Evolutionary conservation across 2,888 invertebrate genomes (phyloP).

Genomic region (Drosophila cognata): DNA sequence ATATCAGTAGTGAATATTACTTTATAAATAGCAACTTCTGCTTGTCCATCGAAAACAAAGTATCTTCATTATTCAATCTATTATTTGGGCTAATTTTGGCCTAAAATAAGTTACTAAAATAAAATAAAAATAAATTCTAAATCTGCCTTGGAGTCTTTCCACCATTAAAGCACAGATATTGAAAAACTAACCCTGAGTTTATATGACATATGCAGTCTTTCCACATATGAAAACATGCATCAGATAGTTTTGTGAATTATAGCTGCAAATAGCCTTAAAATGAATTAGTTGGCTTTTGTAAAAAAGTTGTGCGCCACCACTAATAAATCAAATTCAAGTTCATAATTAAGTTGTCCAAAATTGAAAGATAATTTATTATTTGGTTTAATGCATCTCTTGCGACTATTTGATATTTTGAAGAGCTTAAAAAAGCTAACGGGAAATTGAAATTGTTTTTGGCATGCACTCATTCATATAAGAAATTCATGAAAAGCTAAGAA

Average conservation of each 20-base stretch:
- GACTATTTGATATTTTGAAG: background rate
- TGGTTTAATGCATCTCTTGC: background rate
- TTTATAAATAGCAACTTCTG: background rate
- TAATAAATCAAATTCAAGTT: background rate
- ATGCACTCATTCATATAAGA: slow-evolving; percentile 4
- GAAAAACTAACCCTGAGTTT: background rate
- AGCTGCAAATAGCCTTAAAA: background rate
- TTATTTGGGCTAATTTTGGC: background rate
- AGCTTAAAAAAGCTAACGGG: background rate
- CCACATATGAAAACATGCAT: background rate
- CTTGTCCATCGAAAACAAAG: background rate
- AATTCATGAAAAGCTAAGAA: slow-evolving; percentile 28
- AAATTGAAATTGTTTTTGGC: background rate
- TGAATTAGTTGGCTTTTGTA: background rate
- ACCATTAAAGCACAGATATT: background rate
- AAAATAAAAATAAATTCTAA: background rate
- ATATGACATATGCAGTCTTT: background rate
- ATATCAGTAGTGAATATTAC: background rate
- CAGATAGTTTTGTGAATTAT: background rate
- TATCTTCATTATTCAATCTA: background rate
- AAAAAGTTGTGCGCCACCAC: background rate
- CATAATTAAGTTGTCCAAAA: background rate
- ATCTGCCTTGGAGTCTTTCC: background rate
- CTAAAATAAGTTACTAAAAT: too few species aligned
- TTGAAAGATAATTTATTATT: background rate